phyloP scores from a whole-genome alignment of 2,113 vertebrate species.

The Hepsetus odoe region DNA sequence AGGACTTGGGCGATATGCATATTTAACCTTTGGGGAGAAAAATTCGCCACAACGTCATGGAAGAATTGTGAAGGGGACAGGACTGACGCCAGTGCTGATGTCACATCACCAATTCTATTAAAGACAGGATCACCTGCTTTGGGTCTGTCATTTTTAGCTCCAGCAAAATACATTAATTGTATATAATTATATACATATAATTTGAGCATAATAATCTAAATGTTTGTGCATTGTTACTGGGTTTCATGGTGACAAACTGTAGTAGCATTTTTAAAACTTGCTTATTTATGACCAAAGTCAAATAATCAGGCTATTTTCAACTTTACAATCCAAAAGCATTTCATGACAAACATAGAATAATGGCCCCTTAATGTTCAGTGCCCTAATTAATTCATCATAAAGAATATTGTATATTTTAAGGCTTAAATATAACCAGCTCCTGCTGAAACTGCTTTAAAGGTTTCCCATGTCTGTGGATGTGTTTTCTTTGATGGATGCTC shows the following conservation, averaged over 20 bases:
- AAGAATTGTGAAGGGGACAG: neutral
- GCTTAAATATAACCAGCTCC: neutral
- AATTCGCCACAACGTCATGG: neutral
- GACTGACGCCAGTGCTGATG: neutral
- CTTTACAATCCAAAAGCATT: too few relatives aligned
- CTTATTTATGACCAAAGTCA: too few relatives aligned
- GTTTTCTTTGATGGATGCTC: neutral
- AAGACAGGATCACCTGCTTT: neutral
- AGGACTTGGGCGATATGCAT: neutral
- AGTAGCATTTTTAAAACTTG: too few relatives aligned
- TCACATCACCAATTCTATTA: neutral
- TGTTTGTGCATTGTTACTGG: neutral
- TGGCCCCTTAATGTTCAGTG: too few relatives aligned
- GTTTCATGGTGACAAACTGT: too few relatives aligned
- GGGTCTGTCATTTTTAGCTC: neutral
- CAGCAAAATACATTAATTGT: neutral
- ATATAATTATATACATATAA: neutral
- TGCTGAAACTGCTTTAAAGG: neutral
- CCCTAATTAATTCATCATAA: too few relatives aligned
- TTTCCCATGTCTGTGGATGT: neutral
- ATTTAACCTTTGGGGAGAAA: constrained; percentile 26
- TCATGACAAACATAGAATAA: too few relatives aligned
- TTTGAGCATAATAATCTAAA: neutral
- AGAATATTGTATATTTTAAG: neutral
- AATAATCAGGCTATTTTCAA: too few relatives aligned